Evolutionary conservation across 2,797 vertebrate genomes (phyloP).

Genomic region (Agapornis canus): DNA sequence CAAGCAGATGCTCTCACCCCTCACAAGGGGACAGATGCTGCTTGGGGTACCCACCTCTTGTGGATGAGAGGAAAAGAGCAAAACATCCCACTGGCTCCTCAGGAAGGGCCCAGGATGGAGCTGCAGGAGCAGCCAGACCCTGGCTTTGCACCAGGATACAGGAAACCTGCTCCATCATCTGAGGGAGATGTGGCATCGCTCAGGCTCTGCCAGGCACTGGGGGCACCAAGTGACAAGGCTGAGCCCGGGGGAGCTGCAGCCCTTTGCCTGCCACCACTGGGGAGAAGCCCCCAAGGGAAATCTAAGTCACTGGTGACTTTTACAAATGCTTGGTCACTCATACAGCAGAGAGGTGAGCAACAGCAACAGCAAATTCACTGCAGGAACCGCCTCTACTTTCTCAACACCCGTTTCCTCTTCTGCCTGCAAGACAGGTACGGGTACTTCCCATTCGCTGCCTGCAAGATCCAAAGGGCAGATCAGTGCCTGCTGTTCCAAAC

Average conservation of each 20-base stretch:
- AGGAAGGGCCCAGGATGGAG: neutral
- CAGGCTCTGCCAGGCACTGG: accelerated
- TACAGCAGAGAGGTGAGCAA: neutral
- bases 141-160: neutral
- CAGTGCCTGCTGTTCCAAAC: accelerated
- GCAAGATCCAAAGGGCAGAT: accelerated
- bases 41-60: accelerated
- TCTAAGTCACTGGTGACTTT: accelerated
- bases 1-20: neutral
- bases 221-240: accelerated
- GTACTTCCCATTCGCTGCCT: neutral
- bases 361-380: neutral
- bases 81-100: neutral
- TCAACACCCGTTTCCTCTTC: neutral
- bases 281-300: neutral
- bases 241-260: neutral
- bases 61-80: neutral
- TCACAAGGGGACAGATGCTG: neutral
- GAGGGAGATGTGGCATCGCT: accelerated
- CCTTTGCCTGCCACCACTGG: neutral
- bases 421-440: accelerated
- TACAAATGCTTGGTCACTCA: neutral
- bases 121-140: neutral
- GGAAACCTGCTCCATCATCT: neutral
- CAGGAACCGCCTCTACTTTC: neutral